phyloP scores from a whole-genome alignment of 2,797 vertebrate species.

The Phylloscopus collybita region DNA sequence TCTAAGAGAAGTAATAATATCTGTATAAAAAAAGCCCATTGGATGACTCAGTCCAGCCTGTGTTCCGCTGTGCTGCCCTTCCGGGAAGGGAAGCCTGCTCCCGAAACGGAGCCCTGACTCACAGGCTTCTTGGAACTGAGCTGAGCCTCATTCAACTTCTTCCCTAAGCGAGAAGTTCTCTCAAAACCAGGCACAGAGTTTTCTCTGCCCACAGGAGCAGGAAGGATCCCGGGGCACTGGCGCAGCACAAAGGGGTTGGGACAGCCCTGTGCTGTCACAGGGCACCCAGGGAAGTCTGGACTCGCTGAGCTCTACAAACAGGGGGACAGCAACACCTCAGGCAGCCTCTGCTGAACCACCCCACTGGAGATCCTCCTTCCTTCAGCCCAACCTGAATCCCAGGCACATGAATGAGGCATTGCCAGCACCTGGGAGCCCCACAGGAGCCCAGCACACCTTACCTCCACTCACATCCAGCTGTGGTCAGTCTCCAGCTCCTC shows the following conservation, averaged over 20 bases:
- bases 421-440: not conserved
- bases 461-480: not conserved
- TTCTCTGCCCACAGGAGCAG: not conserved
- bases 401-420: fast-evolving
- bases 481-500: not conserved
- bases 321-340: not conserved
- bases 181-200: not conserved
- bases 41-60: not conserved
- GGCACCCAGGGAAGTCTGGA: not conserved
- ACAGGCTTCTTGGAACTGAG: conserved; percentile 38
- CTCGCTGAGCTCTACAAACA: fast-evolving
- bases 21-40: not conserved
- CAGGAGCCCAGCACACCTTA: not conserved
- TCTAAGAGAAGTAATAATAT: not conserved
- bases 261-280: fast-evolving
- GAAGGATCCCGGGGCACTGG: not conserved
- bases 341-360: not conserved
- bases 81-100: conserved; percentile 40
- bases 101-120: conserved; percentile 49
- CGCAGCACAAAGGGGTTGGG: fast-evolving
- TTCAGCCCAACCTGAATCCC: not conserved
- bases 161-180: not conserved
- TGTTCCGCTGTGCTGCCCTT: not conserved
- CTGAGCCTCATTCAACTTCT: not conserved
- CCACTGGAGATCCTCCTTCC: not conserved